Conservation (phyloP, 1,140 invertebrate genomes). For the Parapsyche elsis region DNA sequence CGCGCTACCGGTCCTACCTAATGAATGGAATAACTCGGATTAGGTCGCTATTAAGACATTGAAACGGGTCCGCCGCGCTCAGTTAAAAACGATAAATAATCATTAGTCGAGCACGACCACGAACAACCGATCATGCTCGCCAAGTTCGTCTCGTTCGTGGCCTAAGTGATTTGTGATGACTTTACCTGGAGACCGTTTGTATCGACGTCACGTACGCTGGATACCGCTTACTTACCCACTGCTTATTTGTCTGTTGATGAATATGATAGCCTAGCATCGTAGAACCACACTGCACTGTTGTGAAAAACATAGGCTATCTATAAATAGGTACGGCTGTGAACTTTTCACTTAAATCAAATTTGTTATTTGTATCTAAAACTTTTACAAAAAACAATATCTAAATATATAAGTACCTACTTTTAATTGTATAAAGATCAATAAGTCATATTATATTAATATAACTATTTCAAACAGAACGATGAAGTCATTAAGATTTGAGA, state of each 20-base stretch:
- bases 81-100: conserved; percentile 38
- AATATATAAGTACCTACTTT: too few species aligned
- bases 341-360: too few species aligned
- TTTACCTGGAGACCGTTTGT: background rate
- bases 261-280: background rate
- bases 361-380: too few species aligned
- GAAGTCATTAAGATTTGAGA: too few species aligned
- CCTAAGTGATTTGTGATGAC: conserved; percentile 44
- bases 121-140: background rate
- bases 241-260: background rate
- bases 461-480: too few species aligned
- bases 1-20: conserved; percentile 14
- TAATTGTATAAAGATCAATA: too few species aligned
- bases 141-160: background rate
- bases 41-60: conserved; percentile 43
- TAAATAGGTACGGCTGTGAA: too few species aligned
- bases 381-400: too few species aligned
- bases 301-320: too few species aligned
- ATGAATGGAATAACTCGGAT: conserved; percentile 32
- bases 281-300: background rate
- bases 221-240: background rate
- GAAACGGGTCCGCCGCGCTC: conserved; percentile 26
- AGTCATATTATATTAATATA: too few species aligned
- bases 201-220: background rate
- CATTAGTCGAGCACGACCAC: conserved; percentile 21